Base-by-base conservation (phyloP, 2,113 vertebrate genomes). In the Cervus canadensis region DNA sequence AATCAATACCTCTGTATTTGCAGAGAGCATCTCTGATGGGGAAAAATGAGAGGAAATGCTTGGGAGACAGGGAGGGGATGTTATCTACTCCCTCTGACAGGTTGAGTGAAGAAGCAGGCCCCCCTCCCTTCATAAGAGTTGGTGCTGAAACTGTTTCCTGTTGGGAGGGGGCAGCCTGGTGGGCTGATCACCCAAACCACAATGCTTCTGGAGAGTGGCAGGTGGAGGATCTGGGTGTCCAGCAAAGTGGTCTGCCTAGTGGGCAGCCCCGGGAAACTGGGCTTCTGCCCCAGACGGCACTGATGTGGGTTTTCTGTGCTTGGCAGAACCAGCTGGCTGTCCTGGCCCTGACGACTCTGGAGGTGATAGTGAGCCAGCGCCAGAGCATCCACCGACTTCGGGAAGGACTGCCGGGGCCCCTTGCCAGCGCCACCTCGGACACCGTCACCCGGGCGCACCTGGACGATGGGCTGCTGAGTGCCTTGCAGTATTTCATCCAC, bases 401-500 rank as follows among this genome's bases (percentile, higher is more conserved):
- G 83, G 98, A 98, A 21, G 86, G 98, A 93, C 98, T 99, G 48
- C 98, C 98, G 36, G 76, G 97, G 9, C 98, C 99, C 5, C 67
- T 95, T 0, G 98, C 98, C 40, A 97, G 98, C 50, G 98, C 94
- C 33, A 87, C 98, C 67, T 98, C 98, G 91, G 98, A 98, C 5
- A 96, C 96, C 16, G 36, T 99, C 97, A 98, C 99, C 0, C 71
- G 67, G 57, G 98, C 98, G 6, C 97, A 99, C 92, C 97, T 99
- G 48, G 98, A 99, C 48, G 95, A 98, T 0, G 98, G 99, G 45
- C 48, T 99, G 5, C 62, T 98, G 74, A 98, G 98, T n/a, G 96
- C 98, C 82, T 52, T 98, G 94, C 99, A 98, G 92, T 99, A 99
- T 91, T 99, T 99, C 85, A 59, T 98, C 94, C 99, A 99, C 98